Evolutionary conservation across 1,140 invertebrate species (phyloP).

Genomic region (Drosophila subpulchrella): DNA sequence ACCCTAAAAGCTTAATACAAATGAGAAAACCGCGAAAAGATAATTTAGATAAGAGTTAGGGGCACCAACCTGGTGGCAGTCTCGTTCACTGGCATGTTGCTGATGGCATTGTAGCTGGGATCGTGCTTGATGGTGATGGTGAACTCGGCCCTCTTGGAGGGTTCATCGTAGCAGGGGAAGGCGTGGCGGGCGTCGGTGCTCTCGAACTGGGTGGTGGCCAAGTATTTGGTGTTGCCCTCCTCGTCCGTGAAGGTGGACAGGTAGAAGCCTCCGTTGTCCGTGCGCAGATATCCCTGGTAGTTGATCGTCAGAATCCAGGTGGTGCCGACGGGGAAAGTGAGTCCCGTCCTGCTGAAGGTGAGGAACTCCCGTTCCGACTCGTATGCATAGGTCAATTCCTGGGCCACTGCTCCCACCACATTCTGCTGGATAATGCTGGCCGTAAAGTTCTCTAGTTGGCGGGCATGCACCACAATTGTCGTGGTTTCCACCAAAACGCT

Average conservation of each 20-base stretch:
- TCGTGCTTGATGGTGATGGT: conserved; percentile 88
- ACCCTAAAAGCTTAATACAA: not conserved
- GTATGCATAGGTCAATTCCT: not conserved
- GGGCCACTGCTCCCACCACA: conserved; percentile 1
- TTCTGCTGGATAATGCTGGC: conserved; percentile 46
- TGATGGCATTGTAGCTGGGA: conserved; percentile 87
- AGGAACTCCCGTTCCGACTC: conserved; percentile 71
- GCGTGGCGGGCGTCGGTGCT: conserved; percentile 91
- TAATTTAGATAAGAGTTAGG: not conserved
- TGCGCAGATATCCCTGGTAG: conserved; percentile 86
- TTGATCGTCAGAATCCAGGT: conserved; percentile 85
- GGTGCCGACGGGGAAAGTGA: conserved; percentile 56
- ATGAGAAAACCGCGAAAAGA: not conserved
- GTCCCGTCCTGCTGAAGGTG: conserved; percentile 35
- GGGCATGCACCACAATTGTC: conserved; percentile 85
- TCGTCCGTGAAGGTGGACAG: conserved; percentile 89
- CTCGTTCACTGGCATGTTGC: conserved; percentile 89
- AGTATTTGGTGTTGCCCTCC: conserved; percentile 86
- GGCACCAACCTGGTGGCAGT: conserved; percentile 42
- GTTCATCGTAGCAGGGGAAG: conserved; percentile 97
- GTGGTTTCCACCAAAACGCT: conserved; percentile 65
- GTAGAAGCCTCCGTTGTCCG: conserved; percentile 91
- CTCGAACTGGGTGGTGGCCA: conserved; percentile 92
- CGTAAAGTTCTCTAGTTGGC: conserved; percentile 59
- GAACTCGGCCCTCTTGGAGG: conserved; percentile 92